These are phyloP conservation scores for Tetranychus piercei DNA, from an alignment of 2,888 invertebrate genomes.

Conservation along the genomic window DNA sequence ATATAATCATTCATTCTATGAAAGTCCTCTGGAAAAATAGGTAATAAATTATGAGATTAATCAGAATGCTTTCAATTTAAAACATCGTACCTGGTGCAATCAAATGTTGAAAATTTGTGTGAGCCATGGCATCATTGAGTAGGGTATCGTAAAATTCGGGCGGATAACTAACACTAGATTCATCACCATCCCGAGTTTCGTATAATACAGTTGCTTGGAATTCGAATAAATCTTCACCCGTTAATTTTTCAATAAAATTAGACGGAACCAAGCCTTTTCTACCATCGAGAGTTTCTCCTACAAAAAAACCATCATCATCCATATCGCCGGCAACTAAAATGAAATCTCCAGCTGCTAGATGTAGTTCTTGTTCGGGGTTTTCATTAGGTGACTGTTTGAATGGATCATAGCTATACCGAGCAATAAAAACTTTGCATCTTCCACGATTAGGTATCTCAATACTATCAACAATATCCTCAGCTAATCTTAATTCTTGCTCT, in stretches of 20 bases:
- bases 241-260: slow-evolving; percentile 74
- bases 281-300: slow-evolving; percentile 84
- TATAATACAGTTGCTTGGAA: slow-evolving; percentile 63
- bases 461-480: slow-evolving; percentile 35
- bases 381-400: slow-evolving; percentile 56
- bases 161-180: slow-evolving; percentile 21
- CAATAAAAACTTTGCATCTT: slow-evolving; percentile 76
- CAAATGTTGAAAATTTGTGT: slow-evolving; percentile 23
- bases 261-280: slow-evolving; percentile 84
- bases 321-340: slow-evolving; percentile 69
- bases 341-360: slow-evolving; percentile 84
- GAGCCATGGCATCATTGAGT: slow-evolving; percentile 20
- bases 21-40: slow-evolving; percentile 26
- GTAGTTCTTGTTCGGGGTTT: slow-evolving; percentile 80
- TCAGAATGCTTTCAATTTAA: not conserved
- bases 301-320: slow-evolving; percentile 65
- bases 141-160: slow-evolving; percentile 24
- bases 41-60: not conserved
- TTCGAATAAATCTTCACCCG: slow-evolving; percentile 63
- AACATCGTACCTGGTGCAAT: slow-evolving; percentile 20
- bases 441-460: slow-evolving; percentile 84
- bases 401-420: slow-evolving; percentile 48
- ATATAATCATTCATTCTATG: slow-evolving; percentile 31
- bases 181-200: slow-evolving; percentile 30
- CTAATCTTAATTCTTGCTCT: slow-evolving; percentile 7